These are phyloP conservation scores for Protaetia brevitarsis DNA, from an alignment of 1,140 invertebrate genomes.

Conservation along the genomic window DNA sequence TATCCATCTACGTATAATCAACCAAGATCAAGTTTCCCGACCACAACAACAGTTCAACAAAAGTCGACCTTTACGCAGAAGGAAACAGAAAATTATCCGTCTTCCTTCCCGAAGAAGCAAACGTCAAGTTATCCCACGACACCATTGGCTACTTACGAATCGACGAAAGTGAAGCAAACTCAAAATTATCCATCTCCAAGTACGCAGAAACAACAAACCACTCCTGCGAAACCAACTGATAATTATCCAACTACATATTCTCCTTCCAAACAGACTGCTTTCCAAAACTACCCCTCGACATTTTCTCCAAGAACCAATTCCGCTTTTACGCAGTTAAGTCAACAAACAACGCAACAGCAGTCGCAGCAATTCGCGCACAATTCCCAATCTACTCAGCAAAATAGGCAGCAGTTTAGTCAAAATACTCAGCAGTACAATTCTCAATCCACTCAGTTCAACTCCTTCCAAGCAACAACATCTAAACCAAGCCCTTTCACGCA, in stretches of 20 bases:
- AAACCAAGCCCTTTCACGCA: constrained; percentile 42
- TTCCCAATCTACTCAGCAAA: constrained; percentile 36
- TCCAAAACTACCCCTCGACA: constrained; percentile 38
- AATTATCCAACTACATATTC: constrained; percentile 40
- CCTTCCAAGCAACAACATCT: constrained; percentile 32
- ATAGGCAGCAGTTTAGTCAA: constrained; percentile 23
- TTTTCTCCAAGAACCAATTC: constrained; percentile 42
- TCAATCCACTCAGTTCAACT: constrained; percentile 20
- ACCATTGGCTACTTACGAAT: constrained; percentile 10
- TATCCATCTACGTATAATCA: constrained; percentile 22
- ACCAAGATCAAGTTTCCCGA: background rate
- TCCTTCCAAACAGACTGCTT: constrained; percentile 32
- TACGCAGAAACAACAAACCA: too few relatives aligned
- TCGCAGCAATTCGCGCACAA: constrained; percentile 19
- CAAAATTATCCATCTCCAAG: constrained; percentile 32
- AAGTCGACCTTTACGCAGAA: constrained; percentile 4
- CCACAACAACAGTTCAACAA: background rate
- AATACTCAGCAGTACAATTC: background rate
- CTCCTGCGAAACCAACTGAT: constrained; percentile 3
- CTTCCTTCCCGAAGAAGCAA: constrained; percentile 6
- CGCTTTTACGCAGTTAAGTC: constrained; percentile 37
- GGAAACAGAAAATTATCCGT: constrained; percentile 27
- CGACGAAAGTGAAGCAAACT: constrained; percentile 28
- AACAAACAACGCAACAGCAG: constrained; percentile 36
- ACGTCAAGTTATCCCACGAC: background rate